Conservation (phyloP, 2,113 vertebrate species). For the Cygnus atratus region DNA sequence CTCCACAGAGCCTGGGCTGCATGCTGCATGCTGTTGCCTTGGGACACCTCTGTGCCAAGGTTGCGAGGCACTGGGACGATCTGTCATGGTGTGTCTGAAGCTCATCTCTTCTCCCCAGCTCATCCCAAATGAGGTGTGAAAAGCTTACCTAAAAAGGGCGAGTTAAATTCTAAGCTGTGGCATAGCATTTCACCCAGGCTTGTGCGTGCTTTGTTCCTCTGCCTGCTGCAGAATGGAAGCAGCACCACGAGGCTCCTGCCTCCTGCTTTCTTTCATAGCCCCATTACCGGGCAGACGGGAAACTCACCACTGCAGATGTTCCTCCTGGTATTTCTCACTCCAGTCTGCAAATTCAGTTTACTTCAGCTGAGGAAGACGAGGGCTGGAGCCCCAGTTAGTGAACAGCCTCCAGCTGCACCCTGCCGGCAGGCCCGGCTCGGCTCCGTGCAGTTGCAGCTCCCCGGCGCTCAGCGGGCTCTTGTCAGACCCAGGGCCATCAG, state of each 20-base stretch:
- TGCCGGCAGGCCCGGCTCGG: background rate
- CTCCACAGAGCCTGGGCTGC: background rate
- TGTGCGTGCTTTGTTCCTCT: background rate
- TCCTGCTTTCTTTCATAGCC: background rate
- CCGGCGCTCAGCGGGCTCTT: background rate
- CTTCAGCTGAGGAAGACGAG: background rate
- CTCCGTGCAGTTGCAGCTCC: background rate
- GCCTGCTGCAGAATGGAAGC: background rate
- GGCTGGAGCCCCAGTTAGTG: background rate
- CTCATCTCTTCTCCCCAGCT: background rate
- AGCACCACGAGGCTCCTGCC: background rate
- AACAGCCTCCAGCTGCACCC: background rate
- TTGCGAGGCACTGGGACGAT: background rate
- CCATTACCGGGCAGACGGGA: background rate
- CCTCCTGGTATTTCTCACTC: background rate
- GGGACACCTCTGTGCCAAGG: fast-evolving
- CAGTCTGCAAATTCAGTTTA: background rate
- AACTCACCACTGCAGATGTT: background rate
- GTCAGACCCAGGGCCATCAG: background rate
- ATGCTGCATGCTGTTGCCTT: background rate
- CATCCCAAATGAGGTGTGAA: background rate
- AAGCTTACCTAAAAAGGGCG: background rate
- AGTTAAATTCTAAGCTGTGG: background rate
- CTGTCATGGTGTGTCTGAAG: background rate
- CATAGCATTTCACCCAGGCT: background rate